Percentiles rank a stretch among this genome's conserved stretches.
Evolutionary conservation across 2,888 invertebrate species (phyloP).

Genomic region (Drosophila trichaetosa): DNA sequence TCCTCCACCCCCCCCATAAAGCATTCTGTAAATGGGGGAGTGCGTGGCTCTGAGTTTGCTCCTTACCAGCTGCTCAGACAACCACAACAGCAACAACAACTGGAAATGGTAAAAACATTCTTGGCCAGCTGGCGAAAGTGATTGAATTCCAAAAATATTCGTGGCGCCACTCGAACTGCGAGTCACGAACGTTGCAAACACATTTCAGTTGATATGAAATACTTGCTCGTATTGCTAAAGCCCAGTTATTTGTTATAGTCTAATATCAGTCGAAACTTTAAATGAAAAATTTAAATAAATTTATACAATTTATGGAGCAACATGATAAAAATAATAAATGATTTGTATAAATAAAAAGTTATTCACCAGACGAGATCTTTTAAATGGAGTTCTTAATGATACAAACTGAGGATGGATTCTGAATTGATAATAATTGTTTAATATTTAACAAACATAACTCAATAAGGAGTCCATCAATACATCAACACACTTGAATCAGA

Average conservation of each 20-base stretch:
- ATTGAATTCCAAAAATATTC: constrained; percentile 61
- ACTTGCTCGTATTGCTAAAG: background rate
- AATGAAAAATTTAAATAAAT: background rate
- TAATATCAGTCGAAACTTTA: background rate
- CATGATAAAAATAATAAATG: too few relatives aligned
- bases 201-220: background rate
- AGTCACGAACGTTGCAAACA: background rate
- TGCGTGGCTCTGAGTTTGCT: constrained; percentile 49
- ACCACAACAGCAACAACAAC: constrained; percentile 14
- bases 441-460: background rate
- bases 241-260: background rate
- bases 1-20: constrained; percentile 18
- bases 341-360: background rate
- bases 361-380: background rate
- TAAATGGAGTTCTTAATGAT: background rate
- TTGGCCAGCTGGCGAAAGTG: constrained; percentile 63
- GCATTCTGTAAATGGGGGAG: constrained; percentile 39
- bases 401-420: background rate
- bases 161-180: constrained; percentile 45
- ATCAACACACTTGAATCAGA: too few relatives aligned
- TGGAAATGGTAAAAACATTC: constrained; percentile 24
- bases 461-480: background rate
- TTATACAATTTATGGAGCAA: too few relatives aligned
- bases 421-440: background rate
- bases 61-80: constrained; percentile 25